Percentiles rank a stretch among this genome's conserved stretches.
phyloP scores from a whole-genome alignment of 2,113 vertebrate genomes.

The Lonchura striata region DNA sequence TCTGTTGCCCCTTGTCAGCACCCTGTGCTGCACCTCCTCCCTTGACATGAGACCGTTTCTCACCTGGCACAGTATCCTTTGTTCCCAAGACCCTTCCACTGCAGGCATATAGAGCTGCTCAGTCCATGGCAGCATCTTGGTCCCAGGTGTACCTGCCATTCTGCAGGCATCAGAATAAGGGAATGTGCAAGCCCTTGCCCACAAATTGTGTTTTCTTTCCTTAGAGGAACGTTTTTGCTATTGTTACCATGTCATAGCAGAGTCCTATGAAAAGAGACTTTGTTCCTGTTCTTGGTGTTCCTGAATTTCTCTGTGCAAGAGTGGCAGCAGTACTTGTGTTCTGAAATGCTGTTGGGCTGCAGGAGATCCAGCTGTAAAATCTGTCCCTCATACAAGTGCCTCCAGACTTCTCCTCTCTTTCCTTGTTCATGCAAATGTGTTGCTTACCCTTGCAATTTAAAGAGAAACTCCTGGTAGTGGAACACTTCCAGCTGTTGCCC shows the following conservation, averaged over 20 bases:
- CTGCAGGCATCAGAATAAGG: neutral
- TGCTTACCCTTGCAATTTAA: neutral
- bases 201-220: neutral
- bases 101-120: neutral
- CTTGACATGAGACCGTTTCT: neutral
- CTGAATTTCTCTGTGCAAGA: neutral
- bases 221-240: neutral
- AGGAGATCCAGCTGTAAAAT: neutral
- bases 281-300: neutral
- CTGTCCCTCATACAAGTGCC: neutral
- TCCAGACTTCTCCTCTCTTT: neutral
- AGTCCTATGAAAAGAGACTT: neutral
- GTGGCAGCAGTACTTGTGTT: neutral
- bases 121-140: neutral
- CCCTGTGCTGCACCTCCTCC: neutral
- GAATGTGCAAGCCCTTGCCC: neutral
- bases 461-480: neutral
- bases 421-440: neutral
- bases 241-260: fast-evolving
- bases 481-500: neutral
- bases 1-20: neutral
- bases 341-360: neutral
- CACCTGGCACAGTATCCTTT: neutral
- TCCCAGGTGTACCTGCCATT: neutral
- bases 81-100: neutral